Evolutionary conservation across 2,888 invertebrate genomes (phyloP).

Genomic region (Sesia bembeciformis): DNA sequence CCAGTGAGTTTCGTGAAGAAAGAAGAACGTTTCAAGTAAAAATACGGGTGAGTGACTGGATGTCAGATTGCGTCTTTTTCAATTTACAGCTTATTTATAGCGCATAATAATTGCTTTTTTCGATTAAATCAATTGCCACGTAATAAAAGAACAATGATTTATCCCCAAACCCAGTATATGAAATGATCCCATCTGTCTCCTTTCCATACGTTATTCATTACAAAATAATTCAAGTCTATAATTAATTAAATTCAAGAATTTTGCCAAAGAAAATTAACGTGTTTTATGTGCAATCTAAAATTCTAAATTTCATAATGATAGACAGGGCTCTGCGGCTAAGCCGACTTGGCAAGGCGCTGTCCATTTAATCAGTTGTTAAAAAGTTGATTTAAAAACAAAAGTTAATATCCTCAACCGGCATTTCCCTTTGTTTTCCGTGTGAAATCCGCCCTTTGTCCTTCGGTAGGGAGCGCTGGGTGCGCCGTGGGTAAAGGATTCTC

Average conservation of each 20-base stretch:
- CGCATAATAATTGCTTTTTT: constrained; percentile 38
- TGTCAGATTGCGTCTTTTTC: constrained; percentile 70
- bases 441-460: constrained; percentile 69
- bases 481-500: constrained; percentile 60
- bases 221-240: constrained; percentile 2
- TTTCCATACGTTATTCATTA: constrained; percentile 32
- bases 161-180: constrained; percentile 30
- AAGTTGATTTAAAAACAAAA: constrained; percentile 39
- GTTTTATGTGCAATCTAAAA: constrained; percentile 11
- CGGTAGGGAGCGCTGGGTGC: constrained; percentile 58
- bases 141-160: constrained; percentile 15
- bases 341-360: constrained; percentile 57
- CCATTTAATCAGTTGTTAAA: constrained; percentile 35
- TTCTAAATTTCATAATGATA: constrained; percentile 51
- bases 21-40: constrained; percentile 49
- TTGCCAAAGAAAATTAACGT: constrained; percentile 2
- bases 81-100: constrained; percentile 45
- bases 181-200: constrained; percentile 27
- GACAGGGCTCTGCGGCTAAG: constrained; percentile 36
- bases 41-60: constrained; percentile 65
- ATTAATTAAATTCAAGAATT: neutral
- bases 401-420: constrained; percentile 50
- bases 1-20: constrained; percentile 59
- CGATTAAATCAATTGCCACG: constrained; percentile 14
- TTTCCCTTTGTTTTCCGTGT: constrained; percentile 68